Percentiles rank a stretch among this genome's conserved stretches.
These are phyloP conservation scores for Melipona quadrifasciata DNA, from an alignment of 1,140 invertebrate species.

Conservation along the genomic window DNA sequence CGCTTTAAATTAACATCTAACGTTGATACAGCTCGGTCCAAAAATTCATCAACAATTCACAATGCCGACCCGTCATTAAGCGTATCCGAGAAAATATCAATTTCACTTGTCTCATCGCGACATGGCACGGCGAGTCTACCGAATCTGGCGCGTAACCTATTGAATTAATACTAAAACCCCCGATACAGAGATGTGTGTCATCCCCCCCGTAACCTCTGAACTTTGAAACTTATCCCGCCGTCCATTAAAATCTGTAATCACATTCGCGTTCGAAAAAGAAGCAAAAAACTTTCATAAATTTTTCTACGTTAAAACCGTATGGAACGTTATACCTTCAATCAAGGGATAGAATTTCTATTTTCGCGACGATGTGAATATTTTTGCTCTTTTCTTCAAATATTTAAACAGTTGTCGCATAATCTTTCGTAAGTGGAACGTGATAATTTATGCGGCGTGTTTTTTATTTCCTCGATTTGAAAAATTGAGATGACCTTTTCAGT, in stretches of 20 bases:
- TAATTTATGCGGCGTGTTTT: background rate
- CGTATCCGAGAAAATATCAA: background rate
- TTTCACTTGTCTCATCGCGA: background rate
- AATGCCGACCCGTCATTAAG: too few relatives aligned
- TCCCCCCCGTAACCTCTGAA: background rate
- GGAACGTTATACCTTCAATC: background rate
- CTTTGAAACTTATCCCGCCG: background rate
- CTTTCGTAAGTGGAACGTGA: background rate
- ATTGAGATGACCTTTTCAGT: too few relatives aligned
- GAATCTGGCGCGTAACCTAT: background rate
- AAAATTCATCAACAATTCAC: background rate
- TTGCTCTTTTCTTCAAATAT: background rate
- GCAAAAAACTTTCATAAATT: background rate
- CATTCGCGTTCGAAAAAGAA: background rate
- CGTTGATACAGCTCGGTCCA: background rate
- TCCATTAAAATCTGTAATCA: conserved; percentile 5
- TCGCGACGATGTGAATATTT: background rate
- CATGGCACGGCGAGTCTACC: background rate
- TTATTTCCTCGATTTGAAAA: background rate
- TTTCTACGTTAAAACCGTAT: background rate
- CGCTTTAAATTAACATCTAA: background rate
- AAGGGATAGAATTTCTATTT: background rate
- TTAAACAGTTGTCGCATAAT: background rate
- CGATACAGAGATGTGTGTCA: background rate
- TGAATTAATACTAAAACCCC: background rate